These are phyloP conservation scores for Neopelma chrysocephalum DNA, from an alignment of 2,797 vertebrate genomes.

Conservation along the genomic window DNA sequence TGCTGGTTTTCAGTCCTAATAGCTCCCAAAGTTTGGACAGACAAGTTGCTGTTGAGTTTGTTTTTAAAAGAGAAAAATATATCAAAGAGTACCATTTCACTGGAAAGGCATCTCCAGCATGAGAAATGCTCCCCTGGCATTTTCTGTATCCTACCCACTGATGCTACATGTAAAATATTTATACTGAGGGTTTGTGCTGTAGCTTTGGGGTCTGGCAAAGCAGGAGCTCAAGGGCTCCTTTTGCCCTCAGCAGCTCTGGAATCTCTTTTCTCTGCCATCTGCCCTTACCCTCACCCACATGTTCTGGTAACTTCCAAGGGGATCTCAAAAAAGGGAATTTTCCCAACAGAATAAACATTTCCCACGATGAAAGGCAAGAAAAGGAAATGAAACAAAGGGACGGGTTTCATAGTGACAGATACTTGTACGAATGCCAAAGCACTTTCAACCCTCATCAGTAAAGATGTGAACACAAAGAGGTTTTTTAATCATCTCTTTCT, in stretches of 20 bases:
- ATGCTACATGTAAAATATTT: neutral
- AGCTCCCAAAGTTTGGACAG: neutral
- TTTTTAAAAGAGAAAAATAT: neutral
- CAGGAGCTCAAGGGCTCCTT: neutral
- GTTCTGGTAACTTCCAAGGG: neutral
- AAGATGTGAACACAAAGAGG: neutral
- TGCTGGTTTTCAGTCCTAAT: neutral
- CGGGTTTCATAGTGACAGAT: neutral
- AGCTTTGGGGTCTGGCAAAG: neutral
- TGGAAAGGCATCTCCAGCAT: neutral
- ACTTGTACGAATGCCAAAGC: neutral
- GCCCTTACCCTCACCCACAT: neutral
- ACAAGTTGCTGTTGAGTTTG: neutral
- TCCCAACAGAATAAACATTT: slow-evolving; percentile 47
- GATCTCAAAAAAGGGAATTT: slow-evolving; percentile 33
- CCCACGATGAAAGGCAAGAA: neutral
- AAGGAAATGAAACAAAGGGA: neutral
- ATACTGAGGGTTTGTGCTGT: neutral
- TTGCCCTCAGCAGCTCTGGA: neutral
- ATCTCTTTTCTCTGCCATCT: neutral
- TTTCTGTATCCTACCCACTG: neutral
- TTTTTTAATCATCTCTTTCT: neutral
- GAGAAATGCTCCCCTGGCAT: neutral
- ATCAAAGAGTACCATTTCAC: neutral
- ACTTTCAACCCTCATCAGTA: neutral